Percentiles rank a stretch among this genome's conserved stretches.
Conservation (phyloP, 2,113 vertebrate species). For the Deroptyus accipitrinus region DNA sequence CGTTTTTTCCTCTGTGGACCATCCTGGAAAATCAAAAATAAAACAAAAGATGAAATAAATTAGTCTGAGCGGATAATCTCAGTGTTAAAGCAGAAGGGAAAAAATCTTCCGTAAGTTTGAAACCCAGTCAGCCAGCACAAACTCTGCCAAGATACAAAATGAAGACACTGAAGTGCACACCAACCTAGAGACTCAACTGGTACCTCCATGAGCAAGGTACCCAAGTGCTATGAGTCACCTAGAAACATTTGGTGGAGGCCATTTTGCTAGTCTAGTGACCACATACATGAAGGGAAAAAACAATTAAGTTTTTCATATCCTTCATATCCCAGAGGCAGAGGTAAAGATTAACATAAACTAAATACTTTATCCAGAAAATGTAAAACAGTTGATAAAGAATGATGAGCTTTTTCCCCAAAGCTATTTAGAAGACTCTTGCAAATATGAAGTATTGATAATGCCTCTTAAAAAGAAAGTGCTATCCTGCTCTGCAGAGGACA, state of each 20-base stretch:
- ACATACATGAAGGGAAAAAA: background rate
- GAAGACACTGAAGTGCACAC: background rate
- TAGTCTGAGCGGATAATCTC: background rate
- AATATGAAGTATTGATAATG: background rate
- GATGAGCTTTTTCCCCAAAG: background rate
- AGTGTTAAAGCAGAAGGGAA: background rate
- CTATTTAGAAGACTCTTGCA: background rate
- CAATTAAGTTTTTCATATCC: background rate
- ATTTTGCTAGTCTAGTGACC: background rate
- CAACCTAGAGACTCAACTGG: background rate
- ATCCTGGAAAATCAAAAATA: constrained; percentile 76
- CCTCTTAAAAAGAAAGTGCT: background rate
- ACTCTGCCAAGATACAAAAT: background rate
- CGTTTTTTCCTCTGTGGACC: constrained; percentile 95
- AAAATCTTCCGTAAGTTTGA: background rate
- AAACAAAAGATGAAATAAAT: background rate
- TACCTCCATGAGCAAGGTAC: background rate
- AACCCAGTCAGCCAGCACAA: background rate
- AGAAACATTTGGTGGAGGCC: background rate
- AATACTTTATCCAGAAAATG: background rate
- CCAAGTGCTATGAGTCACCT: background rate
- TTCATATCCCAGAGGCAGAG: background rate
- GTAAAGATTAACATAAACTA: background rate
- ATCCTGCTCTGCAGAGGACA: background rate
- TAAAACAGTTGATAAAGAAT: fast-evolving